These are phyloP conservation scores for Acromyrmex heyeri DNA, from an alignment of 1,140 invertebrate species.

Conservation along the genomic window DNA sequence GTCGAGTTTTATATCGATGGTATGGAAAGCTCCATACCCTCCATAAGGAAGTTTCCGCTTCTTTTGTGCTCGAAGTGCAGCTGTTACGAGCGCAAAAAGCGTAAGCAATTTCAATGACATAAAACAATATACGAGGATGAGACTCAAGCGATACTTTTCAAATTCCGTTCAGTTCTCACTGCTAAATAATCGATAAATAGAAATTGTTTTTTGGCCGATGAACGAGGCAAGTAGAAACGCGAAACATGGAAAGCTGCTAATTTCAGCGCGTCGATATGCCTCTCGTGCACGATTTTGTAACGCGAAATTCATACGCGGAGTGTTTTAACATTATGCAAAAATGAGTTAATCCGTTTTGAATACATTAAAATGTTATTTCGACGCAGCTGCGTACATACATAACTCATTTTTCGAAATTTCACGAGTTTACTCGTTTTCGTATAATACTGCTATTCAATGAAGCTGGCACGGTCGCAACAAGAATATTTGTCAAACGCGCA, in stretches of 20 bases:
- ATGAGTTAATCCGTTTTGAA: slow-evolving; percentile 26
- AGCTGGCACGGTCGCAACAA: background rate
- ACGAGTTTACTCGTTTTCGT: slow-evolving; percentile 21
- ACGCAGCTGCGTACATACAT: slow-evolving; percentile 16
- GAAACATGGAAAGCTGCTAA: slow-evolving; percentile 1
- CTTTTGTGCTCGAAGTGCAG: background rate
- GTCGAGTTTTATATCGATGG: too few relatives aligned
- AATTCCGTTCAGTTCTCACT: background rate
- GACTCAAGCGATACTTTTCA: background rate
- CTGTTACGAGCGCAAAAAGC: background rate
- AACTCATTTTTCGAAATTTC: slow-evolving; percentile 31
- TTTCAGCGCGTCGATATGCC: background rate
- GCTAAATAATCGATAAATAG: background rate
- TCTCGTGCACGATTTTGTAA: slow-evolving; percentile 7
- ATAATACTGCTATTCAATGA: slow-evolving; percentile 2
- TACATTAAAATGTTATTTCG: slow-evolving; percentile 28
- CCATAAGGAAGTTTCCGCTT: too few relatives aligned
- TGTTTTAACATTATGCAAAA: slow-evolving; percentile 39
- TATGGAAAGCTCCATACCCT: too few relatives aligned
- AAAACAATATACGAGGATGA: background rate
- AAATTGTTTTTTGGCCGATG: background rate
- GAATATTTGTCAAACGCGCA: background rate
- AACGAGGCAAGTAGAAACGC: background rate
- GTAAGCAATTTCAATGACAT: background rate
- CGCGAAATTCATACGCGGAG: slow-evolving; percentile 20